phyloP scores from a whole-genome alignment of 2,888 invertebrate species.

The Microchrysa polita region DNA sequence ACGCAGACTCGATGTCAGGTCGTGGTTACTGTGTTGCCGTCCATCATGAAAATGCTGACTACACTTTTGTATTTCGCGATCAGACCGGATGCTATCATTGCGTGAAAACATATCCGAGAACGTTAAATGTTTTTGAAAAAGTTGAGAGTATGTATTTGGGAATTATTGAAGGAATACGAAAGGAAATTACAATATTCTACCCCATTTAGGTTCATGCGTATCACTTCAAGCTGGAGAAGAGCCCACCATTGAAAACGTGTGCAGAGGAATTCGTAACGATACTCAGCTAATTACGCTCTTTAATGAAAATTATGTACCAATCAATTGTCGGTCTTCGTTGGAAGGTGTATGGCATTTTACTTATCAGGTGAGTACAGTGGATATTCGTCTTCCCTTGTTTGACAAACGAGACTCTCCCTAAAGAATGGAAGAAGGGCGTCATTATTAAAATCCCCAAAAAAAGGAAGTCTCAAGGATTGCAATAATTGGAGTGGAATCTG shows the following conservation, averaged over 20 bases:
- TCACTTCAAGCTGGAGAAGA: slow-evolving; percentile 71
- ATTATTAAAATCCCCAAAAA: no score
- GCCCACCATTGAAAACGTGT: slow-evolving; percentile 81
- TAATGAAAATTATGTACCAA: slow-evolving; percentile 88
- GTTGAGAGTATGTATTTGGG: slow-evolving; percentile 75
- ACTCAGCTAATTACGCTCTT: slow-evolving; percentile 87
- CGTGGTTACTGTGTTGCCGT: slow-evolving; percentile 79
- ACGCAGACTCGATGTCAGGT: slow-evolving; percentile 80
- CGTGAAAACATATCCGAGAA: slow-evolving; percentile 83
- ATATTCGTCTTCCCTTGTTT: no score
- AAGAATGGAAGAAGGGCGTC: no score
- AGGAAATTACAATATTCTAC: slow-evolving; percentile 25
- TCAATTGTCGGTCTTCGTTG: slow-evolving; percentile 90
- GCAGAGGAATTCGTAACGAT: slow-evolving; percentile 76
- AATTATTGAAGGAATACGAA: background rate
- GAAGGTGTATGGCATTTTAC: slow-evolving; percentile 98
- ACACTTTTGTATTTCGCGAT: slow-evolving; percentile 81
- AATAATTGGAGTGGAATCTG: background rate
- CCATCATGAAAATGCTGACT: slow-evolving; percentile 81
- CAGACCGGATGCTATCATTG: slow-evolving; percentile 81
- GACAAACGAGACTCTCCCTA: no score
- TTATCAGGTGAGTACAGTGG: slow-evolving; percentile 74
- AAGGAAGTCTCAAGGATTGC: no score
- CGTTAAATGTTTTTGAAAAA: slow-evolving; percentile 89
- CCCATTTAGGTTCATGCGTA: slow-evolving; percentile 75